Evolutionary conservation across 2,797 vertebrate genomes (phyloP).

Genomic region (Urosaurus nigricauda): DNA sequence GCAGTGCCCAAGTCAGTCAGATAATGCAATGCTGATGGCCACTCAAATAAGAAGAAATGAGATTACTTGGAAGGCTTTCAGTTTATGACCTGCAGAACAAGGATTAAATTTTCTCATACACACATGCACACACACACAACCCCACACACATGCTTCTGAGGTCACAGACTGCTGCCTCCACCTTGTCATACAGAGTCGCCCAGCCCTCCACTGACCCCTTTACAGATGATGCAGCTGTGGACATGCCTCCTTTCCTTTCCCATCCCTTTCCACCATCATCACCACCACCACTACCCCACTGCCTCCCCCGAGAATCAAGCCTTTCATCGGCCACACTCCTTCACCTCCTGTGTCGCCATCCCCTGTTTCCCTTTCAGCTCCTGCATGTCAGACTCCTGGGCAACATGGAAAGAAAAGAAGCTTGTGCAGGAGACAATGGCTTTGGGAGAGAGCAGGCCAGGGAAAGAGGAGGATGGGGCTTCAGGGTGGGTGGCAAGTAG

Average conservation of each 20-base stretch:
- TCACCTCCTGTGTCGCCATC: conserved; percentile 23
- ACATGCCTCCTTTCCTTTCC: conserved; percentile 10
- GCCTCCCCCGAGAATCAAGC: not conserved
- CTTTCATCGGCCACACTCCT: conserved; percentile 25
- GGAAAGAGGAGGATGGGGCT: not conserved
- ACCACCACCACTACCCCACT: not conserved
- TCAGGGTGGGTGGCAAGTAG: not conserved
- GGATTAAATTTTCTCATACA: not conserved
- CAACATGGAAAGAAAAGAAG: conserved; percentile 13
- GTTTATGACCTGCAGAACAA: not conserved
- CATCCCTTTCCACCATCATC: not conserved
- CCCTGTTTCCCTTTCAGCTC: conserved; percentile 35
- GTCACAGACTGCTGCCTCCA: not conserved
- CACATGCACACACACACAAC: too few relatives aligned
- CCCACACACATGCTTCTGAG: too few relatives aligned
- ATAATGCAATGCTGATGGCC: too few relatives aligned
- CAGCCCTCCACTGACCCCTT: conserved; percentile 30
- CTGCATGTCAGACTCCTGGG: conserved; percentile 20
- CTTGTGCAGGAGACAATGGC: not conserved
- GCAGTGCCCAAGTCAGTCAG: not conserved
- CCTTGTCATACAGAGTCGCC: too few relatives aligned
- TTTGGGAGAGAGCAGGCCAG: not conserved
- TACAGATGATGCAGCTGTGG: conserved; percentile 34
- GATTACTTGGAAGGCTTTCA: not conserved
- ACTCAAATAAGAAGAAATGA: not conserved